Evolutionary conservation across 2,797 vertebrate species (phyloP).

Genomic region (Ptychobarbus kaznakovi): DNA sequence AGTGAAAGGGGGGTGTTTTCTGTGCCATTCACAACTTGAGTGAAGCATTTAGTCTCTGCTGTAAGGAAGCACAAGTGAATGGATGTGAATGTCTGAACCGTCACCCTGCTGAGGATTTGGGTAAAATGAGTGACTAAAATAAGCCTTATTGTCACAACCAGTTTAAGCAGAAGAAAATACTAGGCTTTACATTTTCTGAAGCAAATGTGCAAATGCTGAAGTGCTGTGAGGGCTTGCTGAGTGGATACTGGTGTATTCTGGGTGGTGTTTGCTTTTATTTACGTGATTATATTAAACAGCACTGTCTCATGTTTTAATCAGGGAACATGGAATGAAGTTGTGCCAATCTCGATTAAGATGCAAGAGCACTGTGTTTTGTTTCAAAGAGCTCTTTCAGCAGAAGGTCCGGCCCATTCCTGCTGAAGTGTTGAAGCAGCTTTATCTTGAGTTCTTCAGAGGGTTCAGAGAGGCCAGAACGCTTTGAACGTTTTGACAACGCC

Average conservation of each 20-base stretch:
- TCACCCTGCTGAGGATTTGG: conserved; percentile 34
- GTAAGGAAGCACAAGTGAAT: conserved; percentile 38
- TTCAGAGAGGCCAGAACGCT: background rate
- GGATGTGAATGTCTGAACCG: conserved; percentile 39
- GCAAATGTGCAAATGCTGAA: background rate
- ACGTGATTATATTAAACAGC: background rate
- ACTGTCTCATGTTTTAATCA: conserved; percentile 12
- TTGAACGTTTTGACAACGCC: conserved; percentile 5
- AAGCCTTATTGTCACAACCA: conserved; percentile 25
- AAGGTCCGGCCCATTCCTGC: background rate
- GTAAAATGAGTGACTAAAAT: conserved; percentile 41
- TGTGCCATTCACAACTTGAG: conserved; percentile 21
- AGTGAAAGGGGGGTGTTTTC: conserved; percentile 22
- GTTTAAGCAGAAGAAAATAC: conserved; percentile 24
- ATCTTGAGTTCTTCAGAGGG: conserved; percentile 8
- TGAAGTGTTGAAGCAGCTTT: conserved; percentile 6
- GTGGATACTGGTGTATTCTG: background rate
- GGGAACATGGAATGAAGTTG: background rate
- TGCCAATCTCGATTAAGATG: conserved; percentile 26
- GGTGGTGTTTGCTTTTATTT: conserved; percentile 8
- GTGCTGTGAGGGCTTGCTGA: background rate
- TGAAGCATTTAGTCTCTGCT: conserved; percentile 11
- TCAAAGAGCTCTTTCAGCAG: conserved; percentile 10
- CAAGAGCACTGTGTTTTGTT: conserved; percentile 10
- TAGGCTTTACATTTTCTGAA: conserved; percentile 19